Base-by-base conservation (phyloP, 2,113 vertebrate species). In the Pedetes capensis region DNA sequence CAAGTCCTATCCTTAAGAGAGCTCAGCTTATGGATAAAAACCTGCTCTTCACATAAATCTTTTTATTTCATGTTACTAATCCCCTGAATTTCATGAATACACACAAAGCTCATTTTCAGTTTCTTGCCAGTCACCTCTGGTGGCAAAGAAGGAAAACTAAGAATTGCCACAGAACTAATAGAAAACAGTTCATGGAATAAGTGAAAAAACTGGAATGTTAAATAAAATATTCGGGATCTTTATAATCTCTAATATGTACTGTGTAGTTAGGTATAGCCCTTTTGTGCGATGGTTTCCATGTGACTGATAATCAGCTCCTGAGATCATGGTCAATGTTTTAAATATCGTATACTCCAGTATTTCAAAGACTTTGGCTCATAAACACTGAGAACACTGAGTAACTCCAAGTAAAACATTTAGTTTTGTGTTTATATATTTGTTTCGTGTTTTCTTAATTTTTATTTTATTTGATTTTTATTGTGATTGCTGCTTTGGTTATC, bases 61-160 rank as follows among this genome's bases (percentile, higher is more conserved):
- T 95, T 93, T 80, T 87, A 84, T 91, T 94, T 94, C 55, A 14
- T 2, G 18, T 94, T 87, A 49, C 79, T 93, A 97, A 96, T 93
- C 93, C 89, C 61, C 53, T 89, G 95, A 85, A 93, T 94, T 89
- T 89, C 92, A 93, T 93, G 96, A 97, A 97, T 93, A 96, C 93
- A 96, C 93, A 97, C 95, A 96, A 95, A 97, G 95, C 95, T 97
- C 93, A 96, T 96, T 95, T 94, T 89, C 88, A 23, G 32, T 47
- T 71, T 13, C 82, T n/a, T 71, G 82, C 44, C 85, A 81, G 66
- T 95, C 90, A 88, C 61, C 25, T 63, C 75, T 23, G 57, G 72
- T 8, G 25, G 37, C 69, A 72, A 49, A 32, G 47, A 93, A 61
- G 57, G 32, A 57, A 87, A n/a, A 95, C 69, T 44, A 53, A 66